Base-by-base conservation (phyloP, 2,888 invertebrate species). In the Orchestes rusci region DNA sequence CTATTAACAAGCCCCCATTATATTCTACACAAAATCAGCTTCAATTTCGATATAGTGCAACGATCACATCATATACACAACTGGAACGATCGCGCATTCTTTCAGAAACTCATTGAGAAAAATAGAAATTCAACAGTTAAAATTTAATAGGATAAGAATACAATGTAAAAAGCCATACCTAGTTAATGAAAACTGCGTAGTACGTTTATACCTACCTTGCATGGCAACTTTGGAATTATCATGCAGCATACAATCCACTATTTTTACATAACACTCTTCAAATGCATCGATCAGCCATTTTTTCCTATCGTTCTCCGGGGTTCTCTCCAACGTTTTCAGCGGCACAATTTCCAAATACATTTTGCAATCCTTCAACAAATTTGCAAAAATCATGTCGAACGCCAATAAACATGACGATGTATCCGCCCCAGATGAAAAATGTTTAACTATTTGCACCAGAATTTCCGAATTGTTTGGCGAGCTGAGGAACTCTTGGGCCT, bases 281-380 rank as follows among this genome's bases (percentile, higher is more conserved):
- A 86, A 90, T 43, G 81, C 76, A 50, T 79, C 76, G 39, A 73
- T 71, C 30, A 89, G 65, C 84, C 86, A 87, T 59, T 73, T 70
- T 48, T 73, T 74, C 57, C 82, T 81, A 58, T 79, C 75, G 32
- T 71, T 70, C 62, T 82, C 82, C 1, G 78, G 71, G 28, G 72
- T 74, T n/a, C 65, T 64, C 56, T 72, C 73, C 59, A 70, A 60
- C 13, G 75, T 74, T 61, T 79, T 78, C 48, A 79, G 60, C 32
- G 79, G 77, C 16, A 74, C 64, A 35, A 78, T 68, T 62, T 77
- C 75, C 48, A 79, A 70, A 46, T 73, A 71, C 73, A 85, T 75
- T 55, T 80, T 79, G 27, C 76, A 74, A 48, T 82, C 73, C 61
- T 76, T 80, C 13, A 86, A 62, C 40, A 86, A 64, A 59, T 79